phyloP scores from a whole-genome alignment of 2,797 vertebrate species.

The Enoplosus armatus region DNA sequence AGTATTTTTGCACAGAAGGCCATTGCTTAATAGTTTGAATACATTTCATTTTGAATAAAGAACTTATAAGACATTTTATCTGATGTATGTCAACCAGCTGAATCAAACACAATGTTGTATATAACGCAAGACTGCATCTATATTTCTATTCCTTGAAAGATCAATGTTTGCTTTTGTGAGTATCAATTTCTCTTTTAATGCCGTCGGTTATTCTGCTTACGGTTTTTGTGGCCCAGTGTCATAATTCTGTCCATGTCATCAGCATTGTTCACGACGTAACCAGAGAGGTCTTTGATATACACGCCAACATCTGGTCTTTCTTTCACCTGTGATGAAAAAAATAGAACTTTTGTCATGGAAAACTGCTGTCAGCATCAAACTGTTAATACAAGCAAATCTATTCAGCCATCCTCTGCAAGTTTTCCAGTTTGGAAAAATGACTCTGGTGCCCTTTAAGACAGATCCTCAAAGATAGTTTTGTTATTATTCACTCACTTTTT shows the following conservation, averaged over 20 bases:
- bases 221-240: conserved; percentile 98
- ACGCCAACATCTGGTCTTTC: conserved; percentile 99
- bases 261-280: conserved; percentile 98
- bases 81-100: background rate
- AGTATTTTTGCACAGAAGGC: background rate
- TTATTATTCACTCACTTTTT: background rate
- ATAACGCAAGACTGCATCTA: background rate
- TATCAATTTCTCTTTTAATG: background rate
- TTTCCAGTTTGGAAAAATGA: background rate
- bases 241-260: conserved; percentile 99
- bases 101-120: background rate
- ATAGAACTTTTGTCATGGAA: background rate
- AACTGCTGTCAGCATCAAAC: background rate
- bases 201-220: conserved; percentile 81
- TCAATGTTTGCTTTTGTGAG: background rate
- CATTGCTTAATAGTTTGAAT: background rate
- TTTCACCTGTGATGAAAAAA: conserved; percentile 89
- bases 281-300: conserved; percentile 98
- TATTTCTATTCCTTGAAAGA: no score
- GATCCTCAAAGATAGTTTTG: background rate
- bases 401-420: background rate
- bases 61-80: background rate
- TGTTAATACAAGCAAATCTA: background rate
- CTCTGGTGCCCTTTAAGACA: background rate
- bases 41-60: background rate